Base-by-base conservation (phyloP, 2,797 vertebrate species). In the Paedocypris micromegethes region DNA sequence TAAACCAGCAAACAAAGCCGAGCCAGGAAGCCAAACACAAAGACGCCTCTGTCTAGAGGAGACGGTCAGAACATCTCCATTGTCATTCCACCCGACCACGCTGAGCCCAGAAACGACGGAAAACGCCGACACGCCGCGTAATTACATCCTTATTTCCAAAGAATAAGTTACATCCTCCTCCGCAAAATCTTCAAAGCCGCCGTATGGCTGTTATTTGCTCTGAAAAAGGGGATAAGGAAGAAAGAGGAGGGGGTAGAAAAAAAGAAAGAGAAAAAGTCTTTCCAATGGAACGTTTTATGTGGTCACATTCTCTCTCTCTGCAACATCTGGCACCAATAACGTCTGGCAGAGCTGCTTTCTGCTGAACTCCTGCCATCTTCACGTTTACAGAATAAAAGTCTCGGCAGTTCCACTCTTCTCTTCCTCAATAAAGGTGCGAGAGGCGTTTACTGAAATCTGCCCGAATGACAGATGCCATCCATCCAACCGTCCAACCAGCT, bases 251-350 rank as follows among this genome's bases (percentile, higher is more conserved):
- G 46, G 62, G 70, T 59, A 68, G 43, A 45, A 68, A 44, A 73
- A 58, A 69, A 50, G 66, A 51, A 57, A 57, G 72, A 66, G 68
- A 60, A 73, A 1, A 70, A 84, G 77, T 80, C 86, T 88, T 91
- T 91, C 91, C 90, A 92, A 80, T 87, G 88, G 86, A 91, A 88
- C 84, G 88, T 91, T 93, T 90, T 89, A 87, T 91, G 89, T 88
- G 91, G 91, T 89, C 89, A 85, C 81, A 87, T 82, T 73, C 67
- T 80, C 86, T 83, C 76, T 72, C 23, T 1, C 66, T 78, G 68
- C 85, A 83, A 92, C 92, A 92, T 94, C 93, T 94, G 94, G 94
- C 93, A 93, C 89, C 90, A 90, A 93, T 88, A 87, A 88, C 77
- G 78, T 85, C 88, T 86, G 87, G 80, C 83, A 83, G 86, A 83